Evolutionary conservation across 2,797 vertebrate genomes (phyloP).

Genomic region (Microctenopoma stevenorrisi): DNA sequence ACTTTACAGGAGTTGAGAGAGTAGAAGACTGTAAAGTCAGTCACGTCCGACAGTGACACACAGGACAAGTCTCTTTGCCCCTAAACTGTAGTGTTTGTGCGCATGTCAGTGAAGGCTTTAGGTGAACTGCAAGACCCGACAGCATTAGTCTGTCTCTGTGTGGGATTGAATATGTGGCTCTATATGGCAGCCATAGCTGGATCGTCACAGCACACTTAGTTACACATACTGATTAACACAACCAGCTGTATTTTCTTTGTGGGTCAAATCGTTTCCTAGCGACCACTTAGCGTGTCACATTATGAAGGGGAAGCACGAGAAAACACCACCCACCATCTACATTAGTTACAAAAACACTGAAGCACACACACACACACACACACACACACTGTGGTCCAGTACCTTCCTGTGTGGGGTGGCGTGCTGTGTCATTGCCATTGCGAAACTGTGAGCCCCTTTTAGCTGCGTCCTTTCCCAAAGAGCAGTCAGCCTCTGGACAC

Average conservation of each 20-base stretch:
- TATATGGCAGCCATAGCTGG: conserved; percentile 55
- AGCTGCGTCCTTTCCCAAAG: conserved; percentile 92
- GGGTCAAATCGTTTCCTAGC: conserved; percentile 67
- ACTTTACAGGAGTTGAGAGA: not conserved
- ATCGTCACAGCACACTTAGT: conserved; percentile 17
- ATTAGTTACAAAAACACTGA: conserved; percentile 15
- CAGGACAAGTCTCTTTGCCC: too few species aligned
- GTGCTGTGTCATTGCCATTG: conserved; percentile 89
- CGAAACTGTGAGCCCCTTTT: conserved; percentile 89
- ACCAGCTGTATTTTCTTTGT: conserved; percentile 64
- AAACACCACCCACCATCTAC: conserved; percentile 33
- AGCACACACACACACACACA: not conserved
- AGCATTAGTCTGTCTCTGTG: not conserved
- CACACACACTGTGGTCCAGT: conserved; percentile 21
- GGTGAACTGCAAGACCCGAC: not conserved
- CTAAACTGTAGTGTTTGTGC: not conserved
- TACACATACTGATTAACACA: conserved; percentile 37
- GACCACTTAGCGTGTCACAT: conserved; percentile 60
- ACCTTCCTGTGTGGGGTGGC: conserved; percentile 91
- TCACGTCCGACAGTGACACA: too few species aligned
- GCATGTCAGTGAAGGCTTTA: not conserved
- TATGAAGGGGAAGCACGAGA: conserved; percentile 21
- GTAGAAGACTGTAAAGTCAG: not conserved
- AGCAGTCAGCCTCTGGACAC: conserved; percentile 86
- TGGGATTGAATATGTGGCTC: conserved; percentile 8